Conservation (phyloP, 2,888 invertebrate genomes). For the Pachycephus smyrnensis region DNA sequence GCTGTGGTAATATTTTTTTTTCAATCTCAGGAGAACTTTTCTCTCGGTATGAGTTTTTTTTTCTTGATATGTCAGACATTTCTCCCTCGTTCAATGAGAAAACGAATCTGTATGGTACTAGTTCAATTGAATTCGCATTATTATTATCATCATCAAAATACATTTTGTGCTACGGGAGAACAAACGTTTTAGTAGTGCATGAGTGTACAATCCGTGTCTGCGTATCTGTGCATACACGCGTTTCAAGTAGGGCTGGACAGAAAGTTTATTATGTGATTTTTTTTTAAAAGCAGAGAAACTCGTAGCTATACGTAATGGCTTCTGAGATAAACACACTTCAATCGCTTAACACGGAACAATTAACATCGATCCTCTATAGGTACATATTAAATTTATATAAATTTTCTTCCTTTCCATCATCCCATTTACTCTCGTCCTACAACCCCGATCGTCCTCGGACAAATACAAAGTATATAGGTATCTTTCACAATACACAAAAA, state of each 20-base stretch:
- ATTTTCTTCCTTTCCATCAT: background rate
- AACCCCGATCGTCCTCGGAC: conserved; percentile 13
- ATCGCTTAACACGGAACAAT: conserved; percentile 52
- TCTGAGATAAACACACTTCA: conserved; percentile 34
- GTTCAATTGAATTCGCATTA: background rate
- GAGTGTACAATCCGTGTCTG: background rate
- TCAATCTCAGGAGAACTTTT: background rate
- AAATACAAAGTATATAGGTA: conserved; percentile 30
- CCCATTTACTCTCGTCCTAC: background rate
- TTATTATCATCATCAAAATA: conserved; percentile 45
- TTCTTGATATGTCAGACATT: conserved; percentile 58
- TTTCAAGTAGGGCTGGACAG: conserved; percentile 43
- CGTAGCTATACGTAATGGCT: conserved; percentile 22
- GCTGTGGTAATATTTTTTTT: conserved; percentile 39
- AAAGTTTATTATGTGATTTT: conserved; percentile 22
- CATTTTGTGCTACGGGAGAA: conserved; percentile 35
- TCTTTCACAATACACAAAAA: conserved; percentile 47
- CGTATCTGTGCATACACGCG: background rate
- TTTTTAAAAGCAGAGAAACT: conserved; percentile 23
- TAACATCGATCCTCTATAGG: conserved; percentile 49
- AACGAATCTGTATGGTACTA: background rate
- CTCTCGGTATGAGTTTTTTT: conserved; percentile 1
- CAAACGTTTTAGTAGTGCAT: conserved; percentile 25
- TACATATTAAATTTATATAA: conserved; percentile 14
- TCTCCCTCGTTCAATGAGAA: conserved; percentile 10